These are phyloP conservation scores for Botrylloides violaceus DNA, from an alignment of 23 tunicate genomes.

Conservation along the genomic window DNA sequence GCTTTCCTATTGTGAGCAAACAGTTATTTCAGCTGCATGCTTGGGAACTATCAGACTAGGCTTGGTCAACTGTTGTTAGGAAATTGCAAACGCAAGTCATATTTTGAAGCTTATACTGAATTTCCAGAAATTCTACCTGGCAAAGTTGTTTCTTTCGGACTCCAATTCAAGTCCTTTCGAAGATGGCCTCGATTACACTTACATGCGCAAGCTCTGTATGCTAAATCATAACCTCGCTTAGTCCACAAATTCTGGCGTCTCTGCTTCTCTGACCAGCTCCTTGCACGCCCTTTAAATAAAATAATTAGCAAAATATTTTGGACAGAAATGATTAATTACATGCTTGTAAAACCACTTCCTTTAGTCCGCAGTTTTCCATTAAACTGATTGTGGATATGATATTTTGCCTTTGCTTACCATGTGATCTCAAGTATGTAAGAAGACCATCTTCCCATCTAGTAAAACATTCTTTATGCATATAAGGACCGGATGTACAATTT, in stretches of 20 bases:
- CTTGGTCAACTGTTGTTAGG: too few relatives aligned
- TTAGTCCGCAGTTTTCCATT: too few relatives aligned
- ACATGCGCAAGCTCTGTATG: constrained; percentile 67
- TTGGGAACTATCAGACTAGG: too few relatives aligned
- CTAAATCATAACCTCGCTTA: constrained; percentile 72
- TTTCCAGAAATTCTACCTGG: too few relatives aligned
- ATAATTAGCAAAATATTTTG: too few relatives aligned
- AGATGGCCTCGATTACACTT: constrained; percentile 72
- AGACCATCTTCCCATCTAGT: constrained; percentile 71
- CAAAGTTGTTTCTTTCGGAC: constrained; percentile 13
- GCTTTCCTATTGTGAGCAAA: too few relatives aligned
- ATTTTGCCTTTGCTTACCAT: constrained; percentile 70
- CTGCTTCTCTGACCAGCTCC: constrained; percentile 94
- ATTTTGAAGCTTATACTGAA: too few relatives aligned
- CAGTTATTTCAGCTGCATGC: too few relatives aligned
- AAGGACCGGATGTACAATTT: constrained; percentile 45
- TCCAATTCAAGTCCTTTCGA: constrained; percentile 73
- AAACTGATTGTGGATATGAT: too few relatives aligned
- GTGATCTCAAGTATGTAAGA: constrained; percentile 52
- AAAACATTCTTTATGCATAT: constrained; percentile 84
- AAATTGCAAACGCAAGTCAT: too few relatives aligned
- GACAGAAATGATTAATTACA: too few relatives aligned
- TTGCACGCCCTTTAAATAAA: constrained; percentile 59
- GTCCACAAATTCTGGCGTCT: constrained; percentile 89
- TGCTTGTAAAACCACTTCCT: too few relatives aligned